Conservation (phyloP, 2,888 invertebrate species). For the Drosophila diplacantha region DNA sequence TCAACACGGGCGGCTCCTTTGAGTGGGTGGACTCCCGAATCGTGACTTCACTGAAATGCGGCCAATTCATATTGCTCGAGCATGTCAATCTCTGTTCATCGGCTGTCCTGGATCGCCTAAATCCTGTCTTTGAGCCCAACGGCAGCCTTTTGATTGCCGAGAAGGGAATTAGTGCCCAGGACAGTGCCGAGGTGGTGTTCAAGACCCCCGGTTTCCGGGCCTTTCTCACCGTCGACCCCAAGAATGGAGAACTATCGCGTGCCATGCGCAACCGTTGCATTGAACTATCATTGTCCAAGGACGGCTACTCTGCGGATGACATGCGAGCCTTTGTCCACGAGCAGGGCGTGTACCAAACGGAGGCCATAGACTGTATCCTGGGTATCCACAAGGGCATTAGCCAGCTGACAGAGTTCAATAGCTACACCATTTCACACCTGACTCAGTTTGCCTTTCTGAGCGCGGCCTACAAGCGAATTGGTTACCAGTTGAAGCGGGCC, state of each 20-base stretch:
- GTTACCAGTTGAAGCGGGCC: slow-evolving; percentile 70
- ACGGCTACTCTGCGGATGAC: slow-evolving; percentile 79
- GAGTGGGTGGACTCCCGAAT: slow-evolving; percentile 95
- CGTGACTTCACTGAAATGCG: slow-evolving; percentile 89
- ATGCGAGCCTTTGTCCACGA: slow-evolving; percentile 79
- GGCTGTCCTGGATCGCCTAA: slow-evolving; percentile 96
- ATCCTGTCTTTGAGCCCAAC: slow-evolving; percentile 94
- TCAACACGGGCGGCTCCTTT: slow-evolving; percentile 92
- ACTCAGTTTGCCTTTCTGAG: slow-evolving; percentile 75
- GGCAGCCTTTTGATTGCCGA: slow-evolving; percentile 94
- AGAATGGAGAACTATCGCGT: slow-evolving; percentile 96
- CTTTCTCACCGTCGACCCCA: slow-evolving; percentile 96
- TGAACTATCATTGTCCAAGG: slow-evolving; percentile 82
- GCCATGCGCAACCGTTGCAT: slow-evolving; percentile 99
- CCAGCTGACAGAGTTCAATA: slow-evolving; percentile 73
- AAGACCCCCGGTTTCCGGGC: slow-evolving; percentile 95
- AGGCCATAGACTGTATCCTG: slow-evolving; percentile 78
- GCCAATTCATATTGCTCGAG: slow-evolving; percentile 91
- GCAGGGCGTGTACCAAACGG: slow-evolving; percentile 78
- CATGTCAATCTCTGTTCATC: slow-evolving; percentile 97
- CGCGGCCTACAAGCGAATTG: slow-evolving; percentile 73
- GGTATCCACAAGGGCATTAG: slow-evolving; percentile 77
- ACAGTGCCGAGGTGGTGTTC: slow-evolving; percentile 84
- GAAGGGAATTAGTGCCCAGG: slow-evolving; percentile 87
- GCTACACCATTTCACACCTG: slow-evolving; percentile 75